A percentile compares a stretch with the other conserved stretches of the same genome.
These are phyloP conservation scores for Drosophila prolongata DNA, from an alignment of 2,888 invertebrate genomes.

Conservation along the genomic window DNA sequence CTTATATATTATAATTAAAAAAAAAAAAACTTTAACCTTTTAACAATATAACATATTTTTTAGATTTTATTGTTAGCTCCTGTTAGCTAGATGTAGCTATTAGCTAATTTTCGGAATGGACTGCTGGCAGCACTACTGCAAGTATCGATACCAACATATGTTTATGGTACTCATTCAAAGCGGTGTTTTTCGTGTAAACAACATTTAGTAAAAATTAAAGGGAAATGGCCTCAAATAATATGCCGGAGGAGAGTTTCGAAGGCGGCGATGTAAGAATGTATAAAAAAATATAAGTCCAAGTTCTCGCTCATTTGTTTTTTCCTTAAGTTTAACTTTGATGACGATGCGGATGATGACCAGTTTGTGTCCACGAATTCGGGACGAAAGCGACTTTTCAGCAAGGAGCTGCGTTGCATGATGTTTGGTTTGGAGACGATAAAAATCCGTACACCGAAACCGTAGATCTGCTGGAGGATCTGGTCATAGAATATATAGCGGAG, in stretches of 20 bases:
- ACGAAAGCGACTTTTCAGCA: conserved; percentile 94
- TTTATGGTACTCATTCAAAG: neutral
- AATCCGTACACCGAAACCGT: conserved; percentile 99
- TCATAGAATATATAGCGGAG: conserved; percentile 98
- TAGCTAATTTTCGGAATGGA: neutral
- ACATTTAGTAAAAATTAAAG: neutral
- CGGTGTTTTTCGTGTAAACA: conserved; percentile 13
- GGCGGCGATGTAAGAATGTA: conserved; percentile 71
- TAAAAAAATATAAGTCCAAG: neutral
- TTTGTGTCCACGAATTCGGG: conserved; percentile 89
- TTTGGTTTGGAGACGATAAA: conserved; percentile 99
- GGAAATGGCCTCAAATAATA: conserved; percentile 67
- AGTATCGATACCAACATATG: conserved; percentile 7
- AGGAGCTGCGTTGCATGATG: conserved; percentile 98
- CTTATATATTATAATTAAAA: no score
- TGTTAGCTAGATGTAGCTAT: neutral
- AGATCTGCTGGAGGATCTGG: conserved; percentile 97
- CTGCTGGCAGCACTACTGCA: neutral
- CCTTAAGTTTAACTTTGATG: conserved; percentile 73
- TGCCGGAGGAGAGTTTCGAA: conserved; percentile 79
- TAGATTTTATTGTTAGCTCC: neutral
- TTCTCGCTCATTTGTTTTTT: no score
- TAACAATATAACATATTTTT: no score
- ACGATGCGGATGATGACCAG: conserved; percentile 89
- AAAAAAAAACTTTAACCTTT: no score